A percentile compares a stretch with the other conserved stretches of the same genome.
These are phyloP conservation scores for Mimachlamys varia DNA, from an alignment of 2,888 invertebrate species.

Conservation along the genomic window DNA sequence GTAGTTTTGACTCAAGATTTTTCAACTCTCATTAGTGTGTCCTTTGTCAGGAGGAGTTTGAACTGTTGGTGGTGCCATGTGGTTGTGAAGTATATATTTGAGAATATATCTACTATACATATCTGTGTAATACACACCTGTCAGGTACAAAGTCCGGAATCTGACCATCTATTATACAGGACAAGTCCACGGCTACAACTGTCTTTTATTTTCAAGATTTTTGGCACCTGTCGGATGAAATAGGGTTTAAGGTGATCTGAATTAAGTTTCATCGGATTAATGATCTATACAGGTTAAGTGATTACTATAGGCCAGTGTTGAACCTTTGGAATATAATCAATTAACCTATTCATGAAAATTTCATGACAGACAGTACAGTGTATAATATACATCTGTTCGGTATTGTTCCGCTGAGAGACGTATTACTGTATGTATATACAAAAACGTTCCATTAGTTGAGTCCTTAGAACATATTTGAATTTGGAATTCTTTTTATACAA, in stretches of 20 bases:
- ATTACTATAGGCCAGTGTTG: neutral
- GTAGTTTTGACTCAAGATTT: neutral
- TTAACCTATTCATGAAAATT: neutral
- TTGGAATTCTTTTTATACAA: neutral
- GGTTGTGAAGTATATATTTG: neutral
- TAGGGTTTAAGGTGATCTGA: neutral
- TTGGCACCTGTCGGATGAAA: neutral
- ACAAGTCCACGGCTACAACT: neutral
- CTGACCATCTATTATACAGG: neutral
- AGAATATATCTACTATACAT: neutral
- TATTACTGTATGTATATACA: neutral
- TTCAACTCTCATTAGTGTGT: neutral
- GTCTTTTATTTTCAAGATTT: neutral
- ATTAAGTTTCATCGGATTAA: neutral
- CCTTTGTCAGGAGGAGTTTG: neutral
- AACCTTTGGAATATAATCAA: slow-evolving; percentile 28
- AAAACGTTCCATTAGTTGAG: neutral
- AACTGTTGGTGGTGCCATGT: neutral
- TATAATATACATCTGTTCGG: neutral
- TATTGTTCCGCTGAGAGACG: neutral
- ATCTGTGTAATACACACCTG: neutral
- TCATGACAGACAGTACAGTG: neutral
- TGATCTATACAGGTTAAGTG: neutral
- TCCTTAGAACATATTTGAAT: neutral
- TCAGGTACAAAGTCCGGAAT: neutral